A percentile compares a stretch with the other conserved stretches of the same genome.
Evolutionary conservation across 2,797 vertebrate genomes (phyloP).

Genomic region (Cuculus canorus): DNA sequence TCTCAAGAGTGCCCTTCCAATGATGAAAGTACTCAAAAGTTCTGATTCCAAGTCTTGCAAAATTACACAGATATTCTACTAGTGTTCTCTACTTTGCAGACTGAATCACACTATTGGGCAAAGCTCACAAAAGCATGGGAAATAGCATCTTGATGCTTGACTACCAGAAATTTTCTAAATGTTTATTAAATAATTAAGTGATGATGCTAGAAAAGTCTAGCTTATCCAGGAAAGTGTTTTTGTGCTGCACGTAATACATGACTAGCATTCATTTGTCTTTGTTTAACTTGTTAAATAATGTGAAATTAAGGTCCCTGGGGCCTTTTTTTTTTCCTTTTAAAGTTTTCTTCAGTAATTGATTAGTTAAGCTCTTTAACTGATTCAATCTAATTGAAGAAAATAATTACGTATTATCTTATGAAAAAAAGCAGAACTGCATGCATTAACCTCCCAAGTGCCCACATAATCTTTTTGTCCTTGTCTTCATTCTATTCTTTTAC

Average conservation of each 20-base stretch:
- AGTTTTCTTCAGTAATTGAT: neutral
- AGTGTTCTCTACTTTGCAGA: neutral
- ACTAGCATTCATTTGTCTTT: neutral
- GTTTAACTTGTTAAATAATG: constrained; percentile 2
- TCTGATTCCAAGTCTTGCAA: neutral
- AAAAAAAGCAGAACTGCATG: neutral
- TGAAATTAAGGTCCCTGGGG: neutral
- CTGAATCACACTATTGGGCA: neutral
- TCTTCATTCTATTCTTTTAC: neutral
- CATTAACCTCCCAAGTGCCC: neutral
- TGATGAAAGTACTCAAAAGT: neutral
- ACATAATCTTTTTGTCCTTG: constrained; percentile 9
- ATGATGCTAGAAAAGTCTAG: neutral
- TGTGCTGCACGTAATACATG: neutral
- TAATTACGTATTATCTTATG: neutral
- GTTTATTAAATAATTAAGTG: neutral
- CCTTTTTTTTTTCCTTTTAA: neutral
- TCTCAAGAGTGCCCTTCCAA: neutral
- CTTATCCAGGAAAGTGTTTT: neutral
- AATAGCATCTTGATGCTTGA: neutral
- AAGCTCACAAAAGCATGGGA: neutral
- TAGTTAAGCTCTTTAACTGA: constrained; percentile 15
- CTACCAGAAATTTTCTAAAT: neutral
- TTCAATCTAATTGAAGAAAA: constrained; percentile 38
- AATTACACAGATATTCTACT: neutral